Conservation (phyloP, 2,113 vertebrate genomes). For the Podarcis muralis region DNA sequence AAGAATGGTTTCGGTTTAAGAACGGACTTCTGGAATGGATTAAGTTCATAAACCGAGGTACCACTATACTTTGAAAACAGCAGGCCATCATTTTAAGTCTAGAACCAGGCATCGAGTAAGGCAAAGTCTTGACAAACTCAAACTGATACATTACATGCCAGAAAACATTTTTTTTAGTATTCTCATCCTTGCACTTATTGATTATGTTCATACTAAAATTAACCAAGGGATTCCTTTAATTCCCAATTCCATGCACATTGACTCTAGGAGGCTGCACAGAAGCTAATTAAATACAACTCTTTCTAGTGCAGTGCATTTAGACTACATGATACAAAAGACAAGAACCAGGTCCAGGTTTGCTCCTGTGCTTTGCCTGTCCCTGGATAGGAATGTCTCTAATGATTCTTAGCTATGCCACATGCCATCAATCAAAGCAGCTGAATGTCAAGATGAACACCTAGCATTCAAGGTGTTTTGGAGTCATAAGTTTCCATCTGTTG, state of each 20-base stretch:
- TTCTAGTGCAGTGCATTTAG: slow-evolving; percentile 22
- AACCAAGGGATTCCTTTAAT: slow-evolving; percentile 38
- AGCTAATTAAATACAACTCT: slow-evolving; percentile 64
- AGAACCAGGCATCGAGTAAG: slow-evolving; percentile 22
- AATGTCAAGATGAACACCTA: background rate
- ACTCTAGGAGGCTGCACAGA: slow-evolving; percentile 48
- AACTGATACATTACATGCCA: slow-evolving; percentile 20
- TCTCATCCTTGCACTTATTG: slow-evolving; percentile 33
- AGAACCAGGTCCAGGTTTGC: background rate
- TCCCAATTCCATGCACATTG: slow-evolving; percentile 48
- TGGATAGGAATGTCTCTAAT: slow-evolving; percentile 26
- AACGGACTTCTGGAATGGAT: too few species aligned
- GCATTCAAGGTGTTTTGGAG: background rate
- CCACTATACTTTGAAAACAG: background rate
- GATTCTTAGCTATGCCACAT: slow-evolving; percentile 41
- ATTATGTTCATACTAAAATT: slow-evolving; percentile 56
- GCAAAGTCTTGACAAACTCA: slow-evolving; percentile 32
- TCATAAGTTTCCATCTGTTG: too few species aligned
- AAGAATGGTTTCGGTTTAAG: too few species aligned
- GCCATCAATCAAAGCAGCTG: slow-evolving; percentile 45
- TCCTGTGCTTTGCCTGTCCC: slow-evolving; percentile 29
- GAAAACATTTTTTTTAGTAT: slow-evolving; percentile 46
- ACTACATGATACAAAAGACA: background rate
- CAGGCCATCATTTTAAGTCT: slow-evolving; percentile 18
- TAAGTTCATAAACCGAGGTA: too few species aligned